Evolutionary conservation across 2,113 vertebrate species (phyloP).

Genomic region (Chlorodrepanis virens): DNA sequence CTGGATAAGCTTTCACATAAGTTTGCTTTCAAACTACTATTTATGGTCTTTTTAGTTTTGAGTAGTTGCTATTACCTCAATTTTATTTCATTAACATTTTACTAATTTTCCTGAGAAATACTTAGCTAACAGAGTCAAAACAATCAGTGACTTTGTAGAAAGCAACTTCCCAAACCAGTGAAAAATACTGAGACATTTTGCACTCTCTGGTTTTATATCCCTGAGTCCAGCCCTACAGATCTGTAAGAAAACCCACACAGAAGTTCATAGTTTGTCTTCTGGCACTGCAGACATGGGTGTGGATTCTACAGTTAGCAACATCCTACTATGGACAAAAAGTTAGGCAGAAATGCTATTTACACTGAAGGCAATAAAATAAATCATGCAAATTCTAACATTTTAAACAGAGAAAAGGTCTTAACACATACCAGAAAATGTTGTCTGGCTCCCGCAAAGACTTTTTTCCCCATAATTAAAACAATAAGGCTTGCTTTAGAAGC

Average conservation of each 20-base stretch:
- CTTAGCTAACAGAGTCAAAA: not conserved
- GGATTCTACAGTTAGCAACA: not conserved
- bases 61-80: not conserved
- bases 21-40: not conserved
- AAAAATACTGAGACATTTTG: not conserved
- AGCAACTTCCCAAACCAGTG: not conserved
- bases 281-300: not conserved
- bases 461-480: not conserved
- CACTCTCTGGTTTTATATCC: not conserved
- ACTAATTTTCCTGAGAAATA: not conserved
- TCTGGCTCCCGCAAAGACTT: not conserved
- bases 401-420: not conserved
- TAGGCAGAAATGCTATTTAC: slow-evolving; percentile 16
- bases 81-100: not conserved
- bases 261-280: not conserved
- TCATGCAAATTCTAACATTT: slow-evolving; percentile 38
- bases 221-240: not conserved
- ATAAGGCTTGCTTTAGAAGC: not conserved
- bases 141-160: not conserved
- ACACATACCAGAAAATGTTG: slow-evolving; percentile 19
- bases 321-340: not conserved
- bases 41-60: not conserved
- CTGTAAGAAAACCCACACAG: not conserved
- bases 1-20: not conserved
- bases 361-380: not conserved